Evolutionary conservation across 2,797 vertebrate species (phyloP), one percentile per base, ranked within the genome.

Genomic region (Myoxocephalus aenaeus): DNA sequence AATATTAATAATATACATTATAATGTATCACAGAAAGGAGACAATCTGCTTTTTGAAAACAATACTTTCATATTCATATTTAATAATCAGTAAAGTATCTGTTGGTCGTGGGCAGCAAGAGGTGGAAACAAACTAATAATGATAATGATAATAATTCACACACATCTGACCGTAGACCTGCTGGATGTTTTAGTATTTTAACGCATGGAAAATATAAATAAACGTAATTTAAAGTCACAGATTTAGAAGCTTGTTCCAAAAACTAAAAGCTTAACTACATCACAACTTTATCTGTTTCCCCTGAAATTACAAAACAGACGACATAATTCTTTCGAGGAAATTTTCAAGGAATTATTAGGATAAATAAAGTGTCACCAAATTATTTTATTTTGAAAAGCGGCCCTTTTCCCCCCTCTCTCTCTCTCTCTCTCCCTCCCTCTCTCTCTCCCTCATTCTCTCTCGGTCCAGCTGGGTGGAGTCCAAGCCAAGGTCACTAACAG

Each of bases 401-500:
- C 13, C 32, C 10, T 11, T 12, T 40, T 40, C 27, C 38, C 25
- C 8, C 59, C 32, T 10, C 38, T 3, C 50, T 1, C 50, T 11
- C 50, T 22, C 50, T 9, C 17, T 20, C 44, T 17, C 44, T 5
- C 48, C 7, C 17, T n/a, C 38, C 13, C 18, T 12, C 54, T 25
- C 20, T 11, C 36, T 2, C 48, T 2, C 48, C 9, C 48, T 22
- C 48, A 4, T 8, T n/a, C 46, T 20, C 46, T 7, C 48, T n/a
- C 8, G 11, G 22, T 22, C 15, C 91, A 91, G 92, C 93, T 93
- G 91, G 90, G 82, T 76, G 65, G 70, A 70, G 81, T 88, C 88
- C 78, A 79, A 82, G 82, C 84, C 92, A 93, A 94, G 93, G 93
- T 95, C 93, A 92, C 81, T 86, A 84, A 91, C 87, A 92, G 87